Conservation (phyloP, 2,888 invertebrate genomes). For the Cryptocheilus praepositus region DNA sequence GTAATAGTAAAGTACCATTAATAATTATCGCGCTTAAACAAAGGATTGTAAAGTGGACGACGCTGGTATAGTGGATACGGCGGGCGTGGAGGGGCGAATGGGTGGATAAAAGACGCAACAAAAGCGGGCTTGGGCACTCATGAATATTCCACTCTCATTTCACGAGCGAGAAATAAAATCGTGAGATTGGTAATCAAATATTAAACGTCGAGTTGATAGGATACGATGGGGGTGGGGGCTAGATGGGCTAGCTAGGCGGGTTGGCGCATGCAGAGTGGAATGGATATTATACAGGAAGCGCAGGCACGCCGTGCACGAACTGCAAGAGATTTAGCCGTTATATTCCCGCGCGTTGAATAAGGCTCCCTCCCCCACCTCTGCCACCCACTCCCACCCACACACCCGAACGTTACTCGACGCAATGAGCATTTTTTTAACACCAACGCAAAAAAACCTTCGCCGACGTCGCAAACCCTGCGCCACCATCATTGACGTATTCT, state of each 20-base stretch:
- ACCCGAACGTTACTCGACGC: no score
- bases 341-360: no score
- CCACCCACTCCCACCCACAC: no score
- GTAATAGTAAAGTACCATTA: constrained; percentile 30
- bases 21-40: constrained; percentile 39
- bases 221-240: not conserved
- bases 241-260: no score
- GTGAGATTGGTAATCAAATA: constrained; percentile 30
- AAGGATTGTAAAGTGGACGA: constrained; percentile 17
- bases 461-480: no score
- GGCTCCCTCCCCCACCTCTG: no score
- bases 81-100: constrained; percentile 24
- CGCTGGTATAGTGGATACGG: no score
- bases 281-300: not conserved
- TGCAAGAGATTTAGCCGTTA: not conserved
- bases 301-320: not conserved
- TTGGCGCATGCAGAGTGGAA: not conserved
- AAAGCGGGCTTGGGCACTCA: constrained; percentile 27
- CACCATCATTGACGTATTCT: no score
- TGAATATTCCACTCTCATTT: constrained; percentile 35
- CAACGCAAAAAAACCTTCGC: no score
- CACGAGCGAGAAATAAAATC: constrained; percentile 30
- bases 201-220: constrained; percentile 22
- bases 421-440: no score
- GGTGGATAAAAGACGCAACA: constrained; percentile 33